Evolutionary conservation across 2,888 invertebrate species (phyloP), one percentile per base, ranked within the genome.

Genomic region (Eueremaeus valkanovi): DNA sequence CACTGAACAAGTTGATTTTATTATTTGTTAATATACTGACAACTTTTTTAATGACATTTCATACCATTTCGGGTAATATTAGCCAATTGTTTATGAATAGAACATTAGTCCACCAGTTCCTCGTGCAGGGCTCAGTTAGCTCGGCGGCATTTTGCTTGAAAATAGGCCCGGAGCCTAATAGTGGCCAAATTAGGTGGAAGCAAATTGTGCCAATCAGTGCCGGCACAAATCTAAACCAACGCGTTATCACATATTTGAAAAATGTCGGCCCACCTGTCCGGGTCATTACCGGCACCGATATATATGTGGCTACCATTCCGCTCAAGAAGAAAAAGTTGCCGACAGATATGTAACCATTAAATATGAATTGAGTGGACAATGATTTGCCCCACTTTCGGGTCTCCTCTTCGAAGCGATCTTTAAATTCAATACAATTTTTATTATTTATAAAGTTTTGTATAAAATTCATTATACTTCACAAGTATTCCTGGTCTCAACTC

Each of bases 11-110:
- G 2, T 16, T 16, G 3, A 16, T 13, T 11, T 16, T 6, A 45
- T 8, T 8, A 36, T 36, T 8, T 8, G 18, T 16, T 16, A 45
- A 45, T 45, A 11, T 6, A 13, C 45, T 45, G 9, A 16, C 16
- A 11, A 16, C 18, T 45, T 18, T 45, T 45, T 6, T 16, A 45
- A 11, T 55, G 11, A 24, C 51, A 18, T 55, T 63, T 33, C 68
- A 42, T 42, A 68, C 68, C 77, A 79, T 78, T 45, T 79, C 77
- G 8, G 78, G 78, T 27, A 75, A 76, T 55, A 76, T 74, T 8
- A 78, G 76, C 78, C 79, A 79, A 16, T 80, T 80, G 73, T 80
- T 80, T 21, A 80, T 76, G 66, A 79, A 79, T 27, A 80, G 70
- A 16, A 80, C 73, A 16, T 77, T 80, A 24, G 76, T 77, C 80